Percentiles rank a stretch among this genome's conserved stretches.
Evolutionary conservation across 2,888 invertebrate species (phyloP).

Genomic region (Tenthredo amoena): DNA sequence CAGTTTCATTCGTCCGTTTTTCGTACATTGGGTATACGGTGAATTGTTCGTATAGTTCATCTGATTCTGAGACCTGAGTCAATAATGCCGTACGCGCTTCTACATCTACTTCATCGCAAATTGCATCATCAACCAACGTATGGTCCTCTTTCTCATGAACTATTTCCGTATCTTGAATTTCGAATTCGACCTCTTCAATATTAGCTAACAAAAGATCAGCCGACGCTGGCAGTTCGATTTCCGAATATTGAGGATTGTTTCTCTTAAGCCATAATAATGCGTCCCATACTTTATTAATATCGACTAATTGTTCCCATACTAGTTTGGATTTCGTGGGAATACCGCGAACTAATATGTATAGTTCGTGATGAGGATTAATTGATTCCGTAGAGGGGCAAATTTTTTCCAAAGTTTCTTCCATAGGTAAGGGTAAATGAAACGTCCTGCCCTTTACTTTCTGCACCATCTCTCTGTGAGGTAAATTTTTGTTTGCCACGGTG

Average conservation of each 20-base stretch:
- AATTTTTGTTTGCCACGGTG: slow-evolving; percentile 66
- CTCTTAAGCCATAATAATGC: background rate
- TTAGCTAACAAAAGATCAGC: slow-evolving; percentile 52
- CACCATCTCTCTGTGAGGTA: slow-evolving; percentile 61
- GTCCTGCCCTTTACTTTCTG: slow-evolving; percentile 43
- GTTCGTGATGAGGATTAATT: slow-evolving; percentile 65
- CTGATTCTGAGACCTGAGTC: background rate
- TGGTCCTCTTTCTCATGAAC: background rate
- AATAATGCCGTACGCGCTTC: background rate
- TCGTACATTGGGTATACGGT: slow-evolving; percentile 55
- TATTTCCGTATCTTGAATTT: background rate
- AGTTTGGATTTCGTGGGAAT: slow-evolving; percentile 65
- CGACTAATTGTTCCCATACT: slow-evolving; percentile 58
- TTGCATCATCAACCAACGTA: background rate
- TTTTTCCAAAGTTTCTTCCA: slow-evolving; percentile 69
- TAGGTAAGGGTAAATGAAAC: slow-evolving; percentile 65
- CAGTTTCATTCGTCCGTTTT: slow-evolving; percentile 53
- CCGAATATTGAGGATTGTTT: slow-evolving; percentile 65
- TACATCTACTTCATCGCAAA: background rate
- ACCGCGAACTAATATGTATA: slow-evolving; percentile 68
- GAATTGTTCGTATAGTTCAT: background rate
- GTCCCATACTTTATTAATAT: slow-evolving; percentile 58
- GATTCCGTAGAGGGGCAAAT: slow-evolving; percentile 65
- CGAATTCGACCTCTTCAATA: background rate
- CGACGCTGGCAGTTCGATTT: slow-evolving; percentile 62